Conservation (phyloP, 2,888 invertebrate genomes). For the Mesoligia furuncula region DNA sequence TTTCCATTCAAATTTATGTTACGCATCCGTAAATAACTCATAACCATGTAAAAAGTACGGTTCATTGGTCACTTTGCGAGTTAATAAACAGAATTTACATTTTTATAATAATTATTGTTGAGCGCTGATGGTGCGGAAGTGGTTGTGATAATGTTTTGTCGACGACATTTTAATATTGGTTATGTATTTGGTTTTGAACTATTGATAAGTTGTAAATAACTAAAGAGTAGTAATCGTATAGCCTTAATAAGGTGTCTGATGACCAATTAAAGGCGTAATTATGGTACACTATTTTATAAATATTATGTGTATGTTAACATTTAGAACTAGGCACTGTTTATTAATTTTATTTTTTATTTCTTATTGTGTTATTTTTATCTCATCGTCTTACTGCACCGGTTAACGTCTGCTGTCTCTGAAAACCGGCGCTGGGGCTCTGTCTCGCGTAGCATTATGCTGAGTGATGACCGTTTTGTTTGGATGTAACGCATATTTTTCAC, state of each 20-base stretch:
- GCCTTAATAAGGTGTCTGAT: background rate
- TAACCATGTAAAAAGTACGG: constrained; percentile 58
- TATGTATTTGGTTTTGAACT: constrained; percentile 1
- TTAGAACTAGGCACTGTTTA: no score
- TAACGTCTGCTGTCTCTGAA: background rate
- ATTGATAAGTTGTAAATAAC: background rate
- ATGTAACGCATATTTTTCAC: background rate
- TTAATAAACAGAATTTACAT: constrained; percentile 54
- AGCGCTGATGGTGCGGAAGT: constrained; percentile 18
- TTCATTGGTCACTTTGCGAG: constrained; percentile 55
- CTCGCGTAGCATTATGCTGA: no score
- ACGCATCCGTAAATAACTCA: constrained; percentile 60
- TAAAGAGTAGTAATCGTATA: no score
- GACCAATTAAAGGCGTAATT: background rate
- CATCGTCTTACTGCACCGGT: no score
- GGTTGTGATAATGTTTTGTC: constrained; percentile 28
- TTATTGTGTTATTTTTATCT: no score
- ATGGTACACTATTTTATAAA: no score
- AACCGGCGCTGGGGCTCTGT: background rate
- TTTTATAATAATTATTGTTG: constrained; percentile 52
- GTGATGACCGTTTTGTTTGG: no score
- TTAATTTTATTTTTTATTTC: no score
- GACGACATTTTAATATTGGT: background rate
- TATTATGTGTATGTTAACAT: no score
- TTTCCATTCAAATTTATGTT: constrained; percentile 66